Conservation (phyloP, 2,888 invertebrate species). For the Drosophila mulleri region DNA sequence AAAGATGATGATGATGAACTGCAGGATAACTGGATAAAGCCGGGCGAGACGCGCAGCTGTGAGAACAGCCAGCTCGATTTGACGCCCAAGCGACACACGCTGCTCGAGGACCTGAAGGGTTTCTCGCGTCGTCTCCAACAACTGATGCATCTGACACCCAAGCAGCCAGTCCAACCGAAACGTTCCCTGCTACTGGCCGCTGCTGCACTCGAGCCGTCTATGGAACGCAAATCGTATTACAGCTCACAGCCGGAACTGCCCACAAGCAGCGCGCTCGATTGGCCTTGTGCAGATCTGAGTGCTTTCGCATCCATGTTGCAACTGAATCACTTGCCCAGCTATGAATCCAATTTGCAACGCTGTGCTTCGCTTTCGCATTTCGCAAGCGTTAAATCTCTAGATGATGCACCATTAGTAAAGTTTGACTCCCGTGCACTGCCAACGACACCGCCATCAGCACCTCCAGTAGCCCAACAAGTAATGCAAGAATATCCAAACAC, state of each 20-base stretch:
- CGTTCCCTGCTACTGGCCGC: conserved; percentile 34
- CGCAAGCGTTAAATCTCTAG: conserved; percentile 38
- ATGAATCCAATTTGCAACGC: conserved; percentile 40
- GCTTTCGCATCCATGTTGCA: conserved; percentile 65
- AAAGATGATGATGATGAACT: conserved; percentile 58
- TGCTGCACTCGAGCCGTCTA: conserved; percentile 34
- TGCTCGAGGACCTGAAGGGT: conserved; percentile 79
- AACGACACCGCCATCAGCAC: conserved; percentile 3
- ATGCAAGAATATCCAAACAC: conserved; percentile 22
- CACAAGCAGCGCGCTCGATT: conserved; percentile 38
- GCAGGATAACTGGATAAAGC: conserved; percentile 83
- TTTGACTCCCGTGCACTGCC: conserved; percentile 24
- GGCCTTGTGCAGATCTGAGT: conserved; percentile 29
- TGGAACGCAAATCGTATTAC: conserved; percentile 75
- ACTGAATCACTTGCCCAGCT: conserved; percentile 61
- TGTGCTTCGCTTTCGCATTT: conserved; percentile 48
- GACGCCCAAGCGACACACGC: conserved; percentile 66
- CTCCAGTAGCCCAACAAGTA: conserved; percentile 4
- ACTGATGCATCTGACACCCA: conserved; percentile 62
- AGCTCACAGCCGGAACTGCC: conserved; percentile 82
- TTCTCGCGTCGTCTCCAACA: conserved; percentile 75
- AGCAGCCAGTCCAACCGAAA: conserved; percentile 18
- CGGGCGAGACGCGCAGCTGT: conserved; percentile 76
- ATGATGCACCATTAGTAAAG: conserved; percentile 19
- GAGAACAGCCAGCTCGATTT: conserved; percentile 78